Conservation (phyloP, 2,888 invertebrate species). For the Drosophila koepferae region DNA sequence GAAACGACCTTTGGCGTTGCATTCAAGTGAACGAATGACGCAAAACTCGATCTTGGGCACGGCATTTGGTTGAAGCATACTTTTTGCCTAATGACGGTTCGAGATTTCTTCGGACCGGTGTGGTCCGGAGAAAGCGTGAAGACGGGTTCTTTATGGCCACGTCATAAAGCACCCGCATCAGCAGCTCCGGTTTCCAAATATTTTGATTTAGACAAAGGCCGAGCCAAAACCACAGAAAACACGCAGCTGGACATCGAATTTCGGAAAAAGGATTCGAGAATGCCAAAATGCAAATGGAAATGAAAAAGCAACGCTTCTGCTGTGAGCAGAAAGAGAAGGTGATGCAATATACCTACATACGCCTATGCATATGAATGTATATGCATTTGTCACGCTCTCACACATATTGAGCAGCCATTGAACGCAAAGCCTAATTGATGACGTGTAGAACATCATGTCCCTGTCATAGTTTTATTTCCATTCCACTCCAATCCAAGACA, state of each 20-base stretch:
- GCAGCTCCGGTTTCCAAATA: conserved; percentile 79
- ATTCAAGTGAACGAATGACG: conserved; percentile 55
- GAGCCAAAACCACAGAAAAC: conserved; percentile 47
- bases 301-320: conserved; percentile 1
- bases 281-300: conserved; percentile 26
- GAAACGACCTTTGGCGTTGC: conserved; percentile 17
- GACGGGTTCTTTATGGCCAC: conserved; percentile 65
- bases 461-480: conserved; percentile 72
- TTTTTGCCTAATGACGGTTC: conserved; percentile 42
- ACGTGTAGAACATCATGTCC: conserved; percentile 58
- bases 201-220: conserved; percentile 74
- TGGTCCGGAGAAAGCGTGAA: conserved; percentile 64
- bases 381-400: conserved; percentile 14
- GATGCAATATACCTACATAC: conserved; percentile 12
- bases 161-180: conserved; percentile 69
- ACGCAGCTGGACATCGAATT: conserved; percentile 42
- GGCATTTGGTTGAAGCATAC: conserved; percentile 12
- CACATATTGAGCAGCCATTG: conserved; percentile 50
- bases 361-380: conserved; percentile 12
- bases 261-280: conserved; percentile 49
- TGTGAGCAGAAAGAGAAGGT: conserved; percentile 2
- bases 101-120: conserved; percentile 10
- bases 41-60: conserved; percentile 48
- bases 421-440: conserved; percentile 68
- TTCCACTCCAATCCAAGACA: conserved; percentile 47